Evolutionary conservation across 2,113 vertebrate genomes (phyloP).

Genomic region (Recurvirostra avosetta): DNA sequence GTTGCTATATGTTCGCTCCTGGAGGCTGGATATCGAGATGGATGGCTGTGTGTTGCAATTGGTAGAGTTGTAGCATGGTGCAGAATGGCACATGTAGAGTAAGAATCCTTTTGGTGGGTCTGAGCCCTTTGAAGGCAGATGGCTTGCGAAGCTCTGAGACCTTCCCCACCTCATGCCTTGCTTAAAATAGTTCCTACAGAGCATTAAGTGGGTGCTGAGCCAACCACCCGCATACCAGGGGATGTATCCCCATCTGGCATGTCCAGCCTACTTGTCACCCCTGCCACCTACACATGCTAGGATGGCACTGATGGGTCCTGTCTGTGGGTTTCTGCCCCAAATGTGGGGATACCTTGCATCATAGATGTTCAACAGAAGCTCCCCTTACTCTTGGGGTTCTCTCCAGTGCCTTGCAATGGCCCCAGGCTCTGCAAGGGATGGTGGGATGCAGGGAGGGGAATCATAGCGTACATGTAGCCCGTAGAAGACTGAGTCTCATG

Average conservation of each 20-base stretch:
- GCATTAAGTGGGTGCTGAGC: neutral
- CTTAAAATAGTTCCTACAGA: neutral
- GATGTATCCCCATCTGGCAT: neutral
- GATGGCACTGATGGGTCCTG: neutral
- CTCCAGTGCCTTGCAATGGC: neutral
- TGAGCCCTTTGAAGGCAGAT: neutral
- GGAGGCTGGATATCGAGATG: neutral
- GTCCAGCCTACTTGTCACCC: neutral
- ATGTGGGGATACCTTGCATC: neutral
- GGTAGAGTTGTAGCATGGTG: neutral
- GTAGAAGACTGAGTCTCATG: neutral
- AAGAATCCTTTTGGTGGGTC: neutral
- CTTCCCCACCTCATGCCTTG: neutral
- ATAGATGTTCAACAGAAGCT: neutral
- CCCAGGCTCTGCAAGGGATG: neutral
- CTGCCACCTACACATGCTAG: neutral
- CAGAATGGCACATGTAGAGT: fast-evolving
- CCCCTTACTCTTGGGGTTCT: neutral
- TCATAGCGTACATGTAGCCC: fast-evolving
- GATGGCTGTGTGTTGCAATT: too few species aligned
- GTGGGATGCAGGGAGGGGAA: neutral
- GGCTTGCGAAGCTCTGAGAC: neutral
- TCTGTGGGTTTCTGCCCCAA: neutral
- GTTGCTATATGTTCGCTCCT: fast-evolving
- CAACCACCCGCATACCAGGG: fast-evolving